Conservation (phyloP, 64 coral and sea anemone genomes). For the Pachyseris speciosa region DNA sequence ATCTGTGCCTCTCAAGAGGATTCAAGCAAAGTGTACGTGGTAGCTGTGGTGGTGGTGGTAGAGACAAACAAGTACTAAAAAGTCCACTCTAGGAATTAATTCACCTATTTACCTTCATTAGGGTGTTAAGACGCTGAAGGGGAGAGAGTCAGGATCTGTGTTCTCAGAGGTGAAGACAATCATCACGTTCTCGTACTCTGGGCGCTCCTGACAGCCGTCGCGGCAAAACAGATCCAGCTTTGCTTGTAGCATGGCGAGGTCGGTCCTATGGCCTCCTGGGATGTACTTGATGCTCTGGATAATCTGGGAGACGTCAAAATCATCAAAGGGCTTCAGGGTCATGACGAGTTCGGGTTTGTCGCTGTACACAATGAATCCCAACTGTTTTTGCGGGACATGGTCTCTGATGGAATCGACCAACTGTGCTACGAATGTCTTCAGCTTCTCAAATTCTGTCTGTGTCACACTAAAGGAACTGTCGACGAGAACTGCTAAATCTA, state of each 20-base stretch:
- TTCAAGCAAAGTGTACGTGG: no score
- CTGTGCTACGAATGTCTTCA: not conserved
- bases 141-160: not conserved
- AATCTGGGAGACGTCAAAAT: not conserved
- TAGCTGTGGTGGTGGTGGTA: no score
- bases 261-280: slow-evolving; percentile 10
- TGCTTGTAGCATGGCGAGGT: slow-evolving; percentile 25
- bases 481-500: slow-evolving; percentile 11
- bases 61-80: no score
- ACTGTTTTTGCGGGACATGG: not conserved
- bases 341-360: not conserved
- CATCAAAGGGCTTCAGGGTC: not conserved
- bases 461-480: slow-evolving; percentile 1
- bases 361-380: slow-evolving; percentile 16
- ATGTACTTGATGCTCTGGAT: not conserved
- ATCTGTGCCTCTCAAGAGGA: no score
- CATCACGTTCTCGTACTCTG: not conserved
- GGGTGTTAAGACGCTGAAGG: not conserved
- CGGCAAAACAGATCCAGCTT: not conserved
- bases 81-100: no score
- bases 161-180: slow-evolving; percentile 12
- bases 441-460: not conserved
- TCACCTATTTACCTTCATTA: slow-evolving; percentile 24
- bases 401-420: not conserved
- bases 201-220: not conserved